Base-by-base conservation (phyloP, 2,113 vertebrate genomes). In the Pelecanus crispus region DNA sequence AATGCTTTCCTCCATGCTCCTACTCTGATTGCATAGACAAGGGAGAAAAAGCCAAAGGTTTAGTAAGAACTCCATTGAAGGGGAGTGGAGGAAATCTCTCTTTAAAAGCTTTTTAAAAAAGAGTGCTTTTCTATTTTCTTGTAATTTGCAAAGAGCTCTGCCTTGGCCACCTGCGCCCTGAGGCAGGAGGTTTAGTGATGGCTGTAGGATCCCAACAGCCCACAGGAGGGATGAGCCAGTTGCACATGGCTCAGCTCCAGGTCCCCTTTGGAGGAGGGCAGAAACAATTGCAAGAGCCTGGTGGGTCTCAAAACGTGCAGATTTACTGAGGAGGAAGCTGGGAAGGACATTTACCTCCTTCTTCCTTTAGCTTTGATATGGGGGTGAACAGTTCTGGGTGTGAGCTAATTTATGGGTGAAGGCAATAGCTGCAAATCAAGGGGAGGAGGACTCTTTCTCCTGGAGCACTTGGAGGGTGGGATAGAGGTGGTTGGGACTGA, bases 111-210 rank as follows among this genome's bases (percentile, higher is more conserved):
- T 44, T 71, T 81, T 61, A 40, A 56, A 77, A 50, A 3, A 44
- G 6, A 71, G 7, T 24, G 36, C 4, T 40, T 72, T 72, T 61
- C 32, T 40, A 8, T 73, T 71, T 81, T 65, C 36, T 63, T 42
- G 13, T 28, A 13, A 32, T 47, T 86, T 47, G 16, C 31, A 17
- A 44, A 82, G 36, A 50, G 3, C 16, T n/a, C 40, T 72, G 16
- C 44, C 38, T 59, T 2, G 0, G 9, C n/a, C 65, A 49, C 40
- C 19, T 53, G 77, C 1, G 0, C 8, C 34, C 63, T 44, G 38
- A 42, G 40, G 44, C 29, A 65, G 61, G 38, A 87, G 21, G 25
- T 31, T 81, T 50, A 63, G 28, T 31, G 44, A n/a, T 38, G 28
- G n/a, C 62, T 74, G 55, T 14, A 32, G 49, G 45, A 49, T 53